Conservation (phyloP, 2,113 vertebrate species). For the Bos javanicus region DNA sequence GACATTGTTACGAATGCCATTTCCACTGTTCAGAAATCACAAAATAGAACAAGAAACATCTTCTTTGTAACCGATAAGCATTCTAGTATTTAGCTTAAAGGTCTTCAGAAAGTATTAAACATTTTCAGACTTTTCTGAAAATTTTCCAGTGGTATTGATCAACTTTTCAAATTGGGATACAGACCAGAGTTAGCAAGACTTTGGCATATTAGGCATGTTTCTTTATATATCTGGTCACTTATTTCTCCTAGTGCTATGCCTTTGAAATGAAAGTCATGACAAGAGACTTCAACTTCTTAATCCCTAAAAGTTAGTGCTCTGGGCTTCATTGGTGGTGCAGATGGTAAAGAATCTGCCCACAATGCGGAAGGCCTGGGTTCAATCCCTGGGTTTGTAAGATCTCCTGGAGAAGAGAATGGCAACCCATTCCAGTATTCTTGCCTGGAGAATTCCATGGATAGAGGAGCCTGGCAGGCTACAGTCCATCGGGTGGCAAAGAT, state of each 20-base stretch:
- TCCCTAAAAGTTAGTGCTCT: not conserved
- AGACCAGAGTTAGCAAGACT: not conserved
- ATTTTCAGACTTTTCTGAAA: not conserved
- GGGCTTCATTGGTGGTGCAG: not conserved
- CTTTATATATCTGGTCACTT: not conserved
- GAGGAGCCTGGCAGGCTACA: not conserved
- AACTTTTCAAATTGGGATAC: not conserved
- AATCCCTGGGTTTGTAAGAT: not conserved
- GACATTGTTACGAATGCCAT: not conserved
- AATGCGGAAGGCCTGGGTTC: not conserved
- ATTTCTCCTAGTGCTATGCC: not conserved
- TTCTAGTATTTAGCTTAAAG: not conserved
- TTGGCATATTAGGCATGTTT: not conserved
- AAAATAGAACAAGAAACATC: not conserved
- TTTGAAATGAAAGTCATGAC: not conserved
- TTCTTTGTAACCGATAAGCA: not conserved
- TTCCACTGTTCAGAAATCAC: constrained; percentile 5
- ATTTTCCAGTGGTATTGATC: not conserved
- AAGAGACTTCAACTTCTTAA: not conserved
- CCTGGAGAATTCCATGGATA: not conserved
- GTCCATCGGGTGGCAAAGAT: not conserved
- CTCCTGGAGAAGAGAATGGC: not conserved
- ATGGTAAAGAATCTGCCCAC: not conserved
- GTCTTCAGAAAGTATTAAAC: not conserved
- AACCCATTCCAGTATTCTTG: not conserved